phyloP scores from a whole-genome alignment of 2,113 vertebrate species.

The Pampusana beccarii region DNA sequence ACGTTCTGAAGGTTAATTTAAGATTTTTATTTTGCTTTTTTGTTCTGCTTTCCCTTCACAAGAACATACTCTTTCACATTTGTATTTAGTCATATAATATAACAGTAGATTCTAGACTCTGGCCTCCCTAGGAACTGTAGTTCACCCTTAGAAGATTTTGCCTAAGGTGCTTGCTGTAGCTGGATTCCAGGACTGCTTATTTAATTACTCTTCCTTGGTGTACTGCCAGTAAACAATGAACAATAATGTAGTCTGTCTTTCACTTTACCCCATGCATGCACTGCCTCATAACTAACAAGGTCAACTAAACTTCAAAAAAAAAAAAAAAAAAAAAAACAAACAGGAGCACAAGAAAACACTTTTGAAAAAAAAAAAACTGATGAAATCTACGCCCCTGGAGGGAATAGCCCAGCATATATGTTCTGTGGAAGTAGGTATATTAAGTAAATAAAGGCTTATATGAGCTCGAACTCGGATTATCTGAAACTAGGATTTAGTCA shows the following conservation, averaged over 20 bases:
- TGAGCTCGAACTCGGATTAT: background rate
- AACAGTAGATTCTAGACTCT: background rate
- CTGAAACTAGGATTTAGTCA: background rate
- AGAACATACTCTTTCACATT: background rate
- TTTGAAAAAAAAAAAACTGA: background rate
- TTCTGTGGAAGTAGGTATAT: background rate
- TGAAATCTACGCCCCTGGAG: background rate
- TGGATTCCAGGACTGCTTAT: background rate
- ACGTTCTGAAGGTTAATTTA: background rate
- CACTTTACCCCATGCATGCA: background rate
- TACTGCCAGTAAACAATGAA: background rate
- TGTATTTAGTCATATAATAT: background rate
- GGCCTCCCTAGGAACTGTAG: background rate
- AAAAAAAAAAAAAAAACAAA: background rate
- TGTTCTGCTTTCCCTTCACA: background rate
- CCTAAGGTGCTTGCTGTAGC: background rate
- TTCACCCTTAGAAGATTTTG: background rate
- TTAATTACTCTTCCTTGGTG: conserved; percentile 29
- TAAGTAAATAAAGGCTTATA: background rate
- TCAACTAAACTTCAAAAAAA: background rate
- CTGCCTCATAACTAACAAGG: background rate
- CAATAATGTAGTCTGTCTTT: background rate
- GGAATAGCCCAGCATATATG: background rate
- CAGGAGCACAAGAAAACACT: background rate
- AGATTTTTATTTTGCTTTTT: background rate